These are phyloP conservation scores for Ammodytes marinus DNA, from an alignment of 2,113 vertebrate species.

Conservation along the genomic window DNA sequence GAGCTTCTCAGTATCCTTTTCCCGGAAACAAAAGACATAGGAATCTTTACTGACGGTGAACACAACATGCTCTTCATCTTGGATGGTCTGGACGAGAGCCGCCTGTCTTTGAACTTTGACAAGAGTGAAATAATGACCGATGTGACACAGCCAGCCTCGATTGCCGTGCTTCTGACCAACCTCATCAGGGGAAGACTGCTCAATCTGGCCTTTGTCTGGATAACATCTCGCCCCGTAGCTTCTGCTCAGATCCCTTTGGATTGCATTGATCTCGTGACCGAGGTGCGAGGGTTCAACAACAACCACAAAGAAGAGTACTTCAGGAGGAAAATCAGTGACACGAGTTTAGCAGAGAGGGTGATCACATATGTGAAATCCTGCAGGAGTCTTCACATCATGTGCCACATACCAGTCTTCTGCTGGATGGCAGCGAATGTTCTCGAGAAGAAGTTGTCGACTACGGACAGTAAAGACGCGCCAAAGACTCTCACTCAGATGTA, in stretches of 20 bases:
- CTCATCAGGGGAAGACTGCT: constrained; percentile 72
- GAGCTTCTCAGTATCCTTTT: constrained; percentile 59
- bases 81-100: constrained; percentile 77
- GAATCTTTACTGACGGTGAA: constrained; percentile 26
- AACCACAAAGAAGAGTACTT: constrained; percentile 77
- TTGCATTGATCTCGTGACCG: constrained; percentile 64
- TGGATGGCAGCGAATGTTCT: constrained; percentile 69
- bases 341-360: constrained; percentile 49
- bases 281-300: constrained; percentile 76
- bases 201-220: constrained; percentile 62
- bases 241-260: constrained; percentile 64
- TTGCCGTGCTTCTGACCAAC: constrained; percentile 68
- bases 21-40: constrained; percentile 58
- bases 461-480: constrained; percentile 50
- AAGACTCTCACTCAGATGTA: constrained; percentile 79
- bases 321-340: constrained; percentile 51
- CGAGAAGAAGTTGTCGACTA: constrained; percentile 24
- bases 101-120: constrained; percentile 66
- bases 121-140: constrained; percentile 63
- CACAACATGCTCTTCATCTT: constrained; percentile 70
- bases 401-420: constrained; percentile 80
- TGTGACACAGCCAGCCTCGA: constrained; percentile 11
- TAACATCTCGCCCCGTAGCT: constrained; percentile 71
- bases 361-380: constrained; percentile 70
- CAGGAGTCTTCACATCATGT: constrained; percentile 80